A percentile compares a stretch with the other conserved stretches of the same genome.
Conservation (phyloP, 2,113 vertebrate genomes). For the Malurus elegans region DNA sequence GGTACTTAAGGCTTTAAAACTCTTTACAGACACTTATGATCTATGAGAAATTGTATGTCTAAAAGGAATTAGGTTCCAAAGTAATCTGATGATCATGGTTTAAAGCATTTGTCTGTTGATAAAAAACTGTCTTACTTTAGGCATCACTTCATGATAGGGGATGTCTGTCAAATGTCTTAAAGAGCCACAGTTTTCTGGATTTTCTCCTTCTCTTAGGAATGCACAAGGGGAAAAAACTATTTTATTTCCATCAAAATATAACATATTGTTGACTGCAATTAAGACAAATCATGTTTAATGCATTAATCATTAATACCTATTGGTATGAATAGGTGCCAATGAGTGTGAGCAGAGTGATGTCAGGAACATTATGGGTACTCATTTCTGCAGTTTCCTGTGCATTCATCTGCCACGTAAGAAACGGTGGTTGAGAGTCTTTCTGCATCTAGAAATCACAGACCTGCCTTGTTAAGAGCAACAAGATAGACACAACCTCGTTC, state of each 20-base stretch:
- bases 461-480: neutral
- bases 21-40: neutral
- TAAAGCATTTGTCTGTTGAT: neutral
- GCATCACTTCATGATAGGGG: accelerated
- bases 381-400: neutral
- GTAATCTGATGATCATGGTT: neutral
- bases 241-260: neutral
- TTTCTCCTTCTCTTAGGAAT: neutral
- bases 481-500: neutral
- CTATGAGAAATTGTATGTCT: neutral
- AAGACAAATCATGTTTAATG: neutral
- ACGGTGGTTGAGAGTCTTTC: neutral
- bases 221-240: neutral
- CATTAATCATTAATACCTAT: neutral
- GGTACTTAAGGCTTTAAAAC: neutral
- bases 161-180: neutral
- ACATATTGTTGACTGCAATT: neutral
- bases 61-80: neutral
- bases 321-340: neutral
- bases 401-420: neutral
- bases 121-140: neutral
- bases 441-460: neutral
- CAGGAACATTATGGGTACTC: neutral
- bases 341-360: neutral
- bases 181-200: neutral